Percentiles rank a stretch among this genome's conserved stretches.
These are phyloP conservation scores for Phrixothrix hirtus DNA, from an alignment of 2,888 invertebrate genomes.

Conservation along the genomic window DNA sequence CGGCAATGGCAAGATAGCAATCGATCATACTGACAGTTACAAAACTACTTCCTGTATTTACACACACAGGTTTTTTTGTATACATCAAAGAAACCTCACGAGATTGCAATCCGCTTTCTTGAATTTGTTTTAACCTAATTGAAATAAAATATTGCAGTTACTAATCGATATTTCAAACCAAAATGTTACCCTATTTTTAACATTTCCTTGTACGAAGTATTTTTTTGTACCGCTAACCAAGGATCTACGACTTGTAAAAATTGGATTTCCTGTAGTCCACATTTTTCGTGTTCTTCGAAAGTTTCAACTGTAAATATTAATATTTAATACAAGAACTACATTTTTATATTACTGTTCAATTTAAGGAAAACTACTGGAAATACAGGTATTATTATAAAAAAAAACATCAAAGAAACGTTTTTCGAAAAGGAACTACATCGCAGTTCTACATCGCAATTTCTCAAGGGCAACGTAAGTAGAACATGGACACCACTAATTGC, in stretches of 20 bases:
- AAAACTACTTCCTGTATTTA: constrained; percentile 61
- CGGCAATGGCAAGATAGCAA: constrained; percentile 58
- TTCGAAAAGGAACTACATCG: no score
- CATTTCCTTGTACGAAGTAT: constrained; percentile 65
- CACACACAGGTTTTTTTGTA: constrained; percentile 64
- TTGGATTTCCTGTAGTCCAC: constrained; percentile 69
- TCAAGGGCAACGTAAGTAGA: no score
- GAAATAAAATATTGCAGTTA: background rate
- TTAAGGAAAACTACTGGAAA: no score
- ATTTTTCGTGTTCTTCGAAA: constrained; percentile 72
- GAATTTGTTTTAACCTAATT: constrained; percentile 60
- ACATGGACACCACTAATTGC: constrained; percentile 67
- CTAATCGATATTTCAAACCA: constrained; percentile 1
- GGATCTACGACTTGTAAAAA: constrained; percentile 66
- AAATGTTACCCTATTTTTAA: constrained; percentile 66
- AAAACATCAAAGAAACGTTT: no score
- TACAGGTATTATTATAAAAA: no score
- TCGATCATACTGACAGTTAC: constrained; percentile 65
- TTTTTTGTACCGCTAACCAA: constrained; percentile 65
- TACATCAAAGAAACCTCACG: constrained; percentile 62
- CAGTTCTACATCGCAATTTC: no score
- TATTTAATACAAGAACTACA: constrained; percentile 38
- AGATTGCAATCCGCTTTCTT: constrained; percentile 63
- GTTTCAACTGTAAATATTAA: constrained; percentile 64
- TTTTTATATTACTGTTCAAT: no score